Evolutionary conservation across 2,797 vertebrate genomes (phyloP).

Genomic region (Linurgus olivaceus): DNA sequence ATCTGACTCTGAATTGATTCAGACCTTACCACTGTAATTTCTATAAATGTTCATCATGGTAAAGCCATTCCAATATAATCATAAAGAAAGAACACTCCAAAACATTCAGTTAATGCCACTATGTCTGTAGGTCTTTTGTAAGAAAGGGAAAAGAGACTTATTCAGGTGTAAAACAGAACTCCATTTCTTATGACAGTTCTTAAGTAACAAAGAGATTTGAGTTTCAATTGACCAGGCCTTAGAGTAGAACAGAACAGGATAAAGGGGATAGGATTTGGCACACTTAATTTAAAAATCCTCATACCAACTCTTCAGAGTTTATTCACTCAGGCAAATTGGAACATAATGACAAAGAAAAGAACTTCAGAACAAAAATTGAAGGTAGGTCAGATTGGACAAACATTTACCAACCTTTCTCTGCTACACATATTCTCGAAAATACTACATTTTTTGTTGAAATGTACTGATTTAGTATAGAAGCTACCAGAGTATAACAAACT

Average conservation of each 20-base stretch:
- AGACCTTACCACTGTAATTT: neutral
- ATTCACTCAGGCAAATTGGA: neutral
- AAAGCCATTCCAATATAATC: neutral
- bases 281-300: neutral
- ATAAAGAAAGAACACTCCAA: neutral
- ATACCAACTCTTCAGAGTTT: neutral
- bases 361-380: neutral
- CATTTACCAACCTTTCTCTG: neutral
- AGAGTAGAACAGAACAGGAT: neutral
- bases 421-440: neutral
- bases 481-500: neutral
- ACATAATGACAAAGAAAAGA: neutral
- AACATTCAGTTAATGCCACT: neutral
- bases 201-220: neutral
- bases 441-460: neutral
- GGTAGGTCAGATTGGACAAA: neutral
- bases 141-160: neutral
- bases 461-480: neutral
- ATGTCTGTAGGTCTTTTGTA: neutral
- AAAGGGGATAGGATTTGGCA: neutral
- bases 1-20: neutral
- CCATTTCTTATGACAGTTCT: neutral
- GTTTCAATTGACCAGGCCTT: neutral
- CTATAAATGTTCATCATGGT: neutral
- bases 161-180: neutral